These are phyloP conservation scores for Sminthopsis crassicaudata DNA, from an alignment of 2,113 vertebrate genomes.

Conservation along the genomic window DNA sequence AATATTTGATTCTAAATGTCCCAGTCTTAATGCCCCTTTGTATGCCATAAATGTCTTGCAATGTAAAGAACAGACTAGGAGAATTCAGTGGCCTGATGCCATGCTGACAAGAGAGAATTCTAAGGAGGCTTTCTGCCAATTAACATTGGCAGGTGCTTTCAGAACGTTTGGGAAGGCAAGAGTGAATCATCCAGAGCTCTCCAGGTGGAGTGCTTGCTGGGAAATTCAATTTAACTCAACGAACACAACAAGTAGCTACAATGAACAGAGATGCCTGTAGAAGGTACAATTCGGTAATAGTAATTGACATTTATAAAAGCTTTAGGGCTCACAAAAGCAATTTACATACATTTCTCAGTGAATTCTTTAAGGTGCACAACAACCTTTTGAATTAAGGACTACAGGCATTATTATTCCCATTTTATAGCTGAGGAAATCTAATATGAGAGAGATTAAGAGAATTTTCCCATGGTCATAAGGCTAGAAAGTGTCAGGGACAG, in stretches of 20 bases:
- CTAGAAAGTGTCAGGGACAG: accelerated
- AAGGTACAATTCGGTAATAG: neutral
- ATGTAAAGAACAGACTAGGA: neutral
- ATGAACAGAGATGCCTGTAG: neutral
- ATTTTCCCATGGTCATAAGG: neutral
- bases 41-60: neutral
- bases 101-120: neutral
- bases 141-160: neutral
- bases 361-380: neutral
- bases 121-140: neutral
- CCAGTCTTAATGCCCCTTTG: neutral
- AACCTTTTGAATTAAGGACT: neutral
- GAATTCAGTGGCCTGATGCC: neutral
- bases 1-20: neutral
- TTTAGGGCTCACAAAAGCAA: neutral
- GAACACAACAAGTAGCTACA: neutral
- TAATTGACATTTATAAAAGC: neutral
- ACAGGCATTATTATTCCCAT: neutral
- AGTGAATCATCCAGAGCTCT: neutral
- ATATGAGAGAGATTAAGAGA: neutral
- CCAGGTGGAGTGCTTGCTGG: neutral
- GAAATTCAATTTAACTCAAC: neutral
- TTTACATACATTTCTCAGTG: neutral
- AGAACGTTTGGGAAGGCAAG: neutral
- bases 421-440: neutral